Percentiles rank a stretch among this genome's conserved stretches.
Evolutionary conservation across 1,140 invertebrate genomes (phyloP).

Genomic region (Odontomachus brunneus): DNA sequence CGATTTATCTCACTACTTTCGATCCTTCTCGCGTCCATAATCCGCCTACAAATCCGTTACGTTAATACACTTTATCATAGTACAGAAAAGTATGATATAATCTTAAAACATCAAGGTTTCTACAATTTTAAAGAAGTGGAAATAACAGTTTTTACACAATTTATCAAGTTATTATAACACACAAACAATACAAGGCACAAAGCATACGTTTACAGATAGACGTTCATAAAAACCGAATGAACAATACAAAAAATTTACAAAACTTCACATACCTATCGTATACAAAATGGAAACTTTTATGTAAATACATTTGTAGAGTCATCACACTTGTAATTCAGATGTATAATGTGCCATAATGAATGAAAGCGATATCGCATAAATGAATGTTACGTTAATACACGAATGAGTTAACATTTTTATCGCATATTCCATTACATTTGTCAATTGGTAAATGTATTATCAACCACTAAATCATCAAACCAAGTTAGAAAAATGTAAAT

Average conservation of each 20-base stretch:
- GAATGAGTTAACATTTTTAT: constrained; percentile 15
- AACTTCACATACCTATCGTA: too few relatives aligned
- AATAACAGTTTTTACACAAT: not conserved
- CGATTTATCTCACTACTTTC: not conserved
- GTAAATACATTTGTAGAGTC: not conserved
- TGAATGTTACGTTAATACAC: not conserved
- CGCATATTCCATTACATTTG: not conserved
- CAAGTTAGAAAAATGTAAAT: not conserved
- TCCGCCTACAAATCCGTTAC: not conserved
- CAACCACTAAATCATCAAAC: not conserved
- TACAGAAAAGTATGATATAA: not conserved
- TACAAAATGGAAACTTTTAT: not conserved
- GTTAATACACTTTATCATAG: too few relatives aligned
- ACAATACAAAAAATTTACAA: too few relatives aligned
- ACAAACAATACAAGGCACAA: too few relatives aligned
- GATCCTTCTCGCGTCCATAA: not conserved
- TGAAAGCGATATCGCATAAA: not conserved
- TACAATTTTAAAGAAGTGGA: not conserved
- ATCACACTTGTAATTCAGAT: not conserved
- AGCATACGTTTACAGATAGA: too few relatives aligned
- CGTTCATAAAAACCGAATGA: too few relatives aligned
- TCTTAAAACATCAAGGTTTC: not conserved
- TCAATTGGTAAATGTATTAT: not conserved
- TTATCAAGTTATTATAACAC: constrained; percentile 11
- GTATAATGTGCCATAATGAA: not conserved